Percentiles rank a stretch among this genome's conserved stretches.
Conservation (phyloP, 2,113 vertebrate species). For the Menidia beryllina region DNA sequence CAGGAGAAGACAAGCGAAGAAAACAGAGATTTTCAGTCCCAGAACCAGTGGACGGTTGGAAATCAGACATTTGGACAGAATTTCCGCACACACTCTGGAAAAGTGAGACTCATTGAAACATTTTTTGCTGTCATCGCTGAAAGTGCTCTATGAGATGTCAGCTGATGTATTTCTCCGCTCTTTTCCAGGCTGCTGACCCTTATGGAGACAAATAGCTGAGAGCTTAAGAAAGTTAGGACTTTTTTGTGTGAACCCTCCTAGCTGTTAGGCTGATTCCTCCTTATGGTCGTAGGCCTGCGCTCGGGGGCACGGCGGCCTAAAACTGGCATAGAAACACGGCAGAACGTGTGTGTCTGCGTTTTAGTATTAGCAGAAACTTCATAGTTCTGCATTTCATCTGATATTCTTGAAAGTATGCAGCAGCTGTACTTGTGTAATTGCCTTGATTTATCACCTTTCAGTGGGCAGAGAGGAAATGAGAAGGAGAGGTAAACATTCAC, state of each 20-base stretch:
- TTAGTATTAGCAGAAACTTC: constrained; percentile 8
- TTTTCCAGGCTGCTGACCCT: background rate
- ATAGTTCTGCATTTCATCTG: constrained; percentile 19
- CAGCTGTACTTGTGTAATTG: constrained; percentile 47
- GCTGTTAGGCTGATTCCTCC: too few species aligned
- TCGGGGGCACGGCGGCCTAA: background rate
- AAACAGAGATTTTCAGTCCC: background rate
- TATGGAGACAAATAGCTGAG: too few species aligned
- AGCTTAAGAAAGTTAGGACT: too few species aligned
- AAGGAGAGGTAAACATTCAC: constrained; percentile 33
- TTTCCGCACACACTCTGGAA: background rate
- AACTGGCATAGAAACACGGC: background rate
- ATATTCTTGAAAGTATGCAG: constrained; percentile 37
- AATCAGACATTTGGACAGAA: background rate
- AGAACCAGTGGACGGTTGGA: background rate
- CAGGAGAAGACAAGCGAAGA: background rate
- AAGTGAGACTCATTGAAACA: background rate
- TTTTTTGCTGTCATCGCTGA: background rate
- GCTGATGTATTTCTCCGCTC: background rate
- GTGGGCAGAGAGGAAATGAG: constrained; percentile 37
- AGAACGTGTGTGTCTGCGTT: constrained; percentile 5
- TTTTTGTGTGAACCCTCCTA: too few species aligned
- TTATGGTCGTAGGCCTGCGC: background rate
- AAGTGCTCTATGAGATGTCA: background rate
- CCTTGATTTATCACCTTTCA: constrained; percentile 54